These are phyloP conservation scores for Petrophora chlorosata DNA, from an alignment of 2,888 invertebrate species.

Conservation along the genomic window DNA sequence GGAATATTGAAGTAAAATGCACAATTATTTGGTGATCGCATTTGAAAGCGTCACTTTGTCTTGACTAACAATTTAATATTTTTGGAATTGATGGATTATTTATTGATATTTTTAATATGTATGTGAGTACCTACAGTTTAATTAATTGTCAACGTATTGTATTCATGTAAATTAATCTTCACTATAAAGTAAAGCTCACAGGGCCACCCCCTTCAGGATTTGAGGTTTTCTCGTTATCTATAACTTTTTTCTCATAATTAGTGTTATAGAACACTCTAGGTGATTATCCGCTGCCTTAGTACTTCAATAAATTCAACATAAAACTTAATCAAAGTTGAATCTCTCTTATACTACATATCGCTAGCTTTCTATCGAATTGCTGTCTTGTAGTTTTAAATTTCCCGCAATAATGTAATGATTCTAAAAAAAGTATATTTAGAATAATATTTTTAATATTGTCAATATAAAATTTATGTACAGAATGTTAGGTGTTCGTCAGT, in stretches of 20 bases:
- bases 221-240: neutral
- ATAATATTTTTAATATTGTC: constrained; percentile 66
- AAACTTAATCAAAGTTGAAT: neutral
- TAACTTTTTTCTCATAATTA: no score
- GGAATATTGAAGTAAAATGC: constrained; percentile 53
- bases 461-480: constrained; percentile 60
- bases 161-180: no score
- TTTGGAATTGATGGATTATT: constrained; percentile 10
- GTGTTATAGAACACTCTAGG: no score
- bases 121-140: neutral
- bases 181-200: no score
- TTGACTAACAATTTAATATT: neutral
- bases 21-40: constrained; percentile 45
- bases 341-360: constrained; percentile 6
- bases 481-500: constrained; percentile 59
- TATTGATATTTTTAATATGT: neutral
- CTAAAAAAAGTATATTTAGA: constrained; percentile 36
- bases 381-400: constrained; percentile 16
- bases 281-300: neutral
- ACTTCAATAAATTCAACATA: neutral
- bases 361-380: constrained; percentile 9
- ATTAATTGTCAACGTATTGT: no score
- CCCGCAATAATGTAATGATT: constrained; percentile 23
- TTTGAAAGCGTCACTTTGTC: constrained; percentile 1
- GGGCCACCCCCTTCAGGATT: neutral